Evolutionary conservation across 2,113 vertebrate species (phyloP), one percentile per base, ranked within the genome.

Genomic region (Protomyctophum bolini): DNA sequence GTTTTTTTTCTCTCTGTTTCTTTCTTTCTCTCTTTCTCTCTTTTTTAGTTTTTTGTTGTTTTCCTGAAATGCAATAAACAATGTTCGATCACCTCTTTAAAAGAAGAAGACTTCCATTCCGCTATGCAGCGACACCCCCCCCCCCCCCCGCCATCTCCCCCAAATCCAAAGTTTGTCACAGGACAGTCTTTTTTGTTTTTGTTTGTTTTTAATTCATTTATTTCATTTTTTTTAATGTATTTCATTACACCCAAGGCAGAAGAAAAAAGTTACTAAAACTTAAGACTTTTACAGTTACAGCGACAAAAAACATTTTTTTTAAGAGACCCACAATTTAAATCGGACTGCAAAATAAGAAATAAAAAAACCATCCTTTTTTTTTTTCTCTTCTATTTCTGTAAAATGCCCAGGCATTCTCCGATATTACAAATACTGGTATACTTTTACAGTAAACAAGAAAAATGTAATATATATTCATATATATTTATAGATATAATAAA

Each of bases 381-480:
- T 92, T 92, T n/a, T 94, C 93, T 93, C 93, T 94, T 93, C 89
- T 93, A 91, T 91, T 96, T 96, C 95, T 96, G 95, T 96, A 94
- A 97, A 98, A 97, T 97, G 96, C 96, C 97, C 95, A 96, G 94
- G 95, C 96, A 98, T 97, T 97, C 94, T 96, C 93, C 84, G 95
- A 97, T 97, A 97, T 97, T 97, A 98, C 97, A 98, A 98, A 98
- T 98, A 98, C 96, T 97, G 95, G 95, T 96, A 96, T 96, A 98
- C 96, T 98, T 97, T 96, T 96, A 98, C 97, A 97, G 96, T 96
- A 97, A 99, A 97, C 96, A 98, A 97, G 96, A 96, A 96, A 92
- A 96, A 97, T 95, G 96, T 96, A 94, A 97, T 97, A 98, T 98
- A 92, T 92, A 92, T 90, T 87, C 88, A 89, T 92, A 91, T 93